Evolutionary conservation across 2,797 vertebrate species (phyloP).

Genomic region (Helarctos malayanus): DNA sequence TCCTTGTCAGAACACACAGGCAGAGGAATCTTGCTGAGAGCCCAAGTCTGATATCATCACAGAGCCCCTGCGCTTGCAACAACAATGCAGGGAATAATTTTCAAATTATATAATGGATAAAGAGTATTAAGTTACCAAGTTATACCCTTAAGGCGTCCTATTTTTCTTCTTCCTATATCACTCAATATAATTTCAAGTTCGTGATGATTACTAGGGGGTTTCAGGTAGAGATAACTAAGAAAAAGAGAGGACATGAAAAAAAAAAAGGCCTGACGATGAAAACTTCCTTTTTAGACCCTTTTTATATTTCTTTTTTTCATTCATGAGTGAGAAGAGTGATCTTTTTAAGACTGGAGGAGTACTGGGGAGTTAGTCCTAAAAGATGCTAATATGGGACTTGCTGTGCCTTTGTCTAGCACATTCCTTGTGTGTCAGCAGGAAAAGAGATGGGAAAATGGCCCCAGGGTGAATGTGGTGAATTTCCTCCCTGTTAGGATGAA

Average conservation of each 20-base stretch:
- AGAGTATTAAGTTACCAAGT: background rate
- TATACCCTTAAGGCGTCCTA: background rate
- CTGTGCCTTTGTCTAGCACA: constrained; percentile 39
- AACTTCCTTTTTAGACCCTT: background rate
- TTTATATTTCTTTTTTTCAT: background rate
- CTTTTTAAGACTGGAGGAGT: constrained; percentile 26
- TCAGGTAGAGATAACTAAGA: background rate
- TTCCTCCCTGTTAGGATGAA: constrained; percentile 62
- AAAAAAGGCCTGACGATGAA: background rate
- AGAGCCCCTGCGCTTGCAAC: background rate
- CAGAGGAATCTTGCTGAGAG: constrained; percentile 53
- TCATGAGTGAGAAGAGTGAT: background rate
- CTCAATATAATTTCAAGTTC: background rate
- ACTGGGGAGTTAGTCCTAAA: constrained; percentile 36
- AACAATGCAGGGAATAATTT: constrained; percentile 33
- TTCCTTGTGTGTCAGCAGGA: constrained; percentile 1
- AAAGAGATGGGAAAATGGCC: constrained; percentile 44
- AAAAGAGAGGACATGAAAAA: background rate
- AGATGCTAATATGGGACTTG: background rate
- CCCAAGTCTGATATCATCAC: background rate
- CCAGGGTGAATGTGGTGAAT: constrained; percentile 52
- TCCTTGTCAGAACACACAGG: constrained; percentile 69
- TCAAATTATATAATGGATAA: constrained; percentile 70
- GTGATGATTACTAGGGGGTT: background rate
- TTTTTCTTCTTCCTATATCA: background rate